phyloP scores from a whole-genome alignment of 1,140 invertebrate genomes.

The Ceratoteleas bidentatus region DNA sequence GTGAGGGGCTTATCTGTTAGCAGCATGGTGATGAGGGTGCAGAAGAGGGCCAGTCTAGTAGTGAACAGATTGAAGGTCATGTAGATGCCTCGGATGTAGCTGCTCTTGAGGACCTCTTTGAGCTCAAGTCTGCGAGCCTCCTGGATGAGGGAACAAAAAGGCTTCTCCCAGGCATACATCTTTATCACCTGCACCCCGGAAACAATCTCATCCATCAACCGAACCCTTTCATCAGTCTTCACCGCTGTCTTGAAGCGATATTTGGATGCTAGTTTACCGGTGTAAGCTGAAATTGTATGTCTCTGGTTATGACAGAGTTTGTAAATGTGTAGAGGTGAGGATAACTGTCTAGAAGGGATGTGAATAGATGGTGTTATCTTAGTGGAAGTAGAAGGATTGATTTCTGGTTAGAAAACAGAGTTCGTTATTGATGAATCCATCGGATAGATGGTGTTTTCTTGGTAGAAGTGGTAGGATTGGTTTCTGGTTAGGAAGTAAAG shows the following conservation, averaged over 20 bases:
- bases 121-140: constrained; percentile 84
- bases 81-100: constrained; percentile 87
- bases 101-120: constrained; percentile 84
- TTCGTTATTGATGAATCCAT: too few species aligned
- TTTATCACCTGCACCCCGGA: constrained; percentile 89
- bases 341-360: too few species aligned
- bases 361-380: too few species aligned
- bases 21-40: constrained; percentile 84
- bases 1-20: constrained; percentile 82
- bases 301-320: too few species aligned
- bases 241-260: constrained; percentile 84
- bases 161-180: constrained; percentile 91
- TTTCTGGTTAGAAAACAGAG: too few species aligned
- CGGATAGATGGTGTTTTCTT: too few species aligned
- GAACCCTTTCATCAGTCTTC: constrained; percentile 88
- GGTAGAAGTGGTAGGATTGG: too few species aligned
- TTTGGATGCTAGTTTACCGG: constrained; percentile 85
- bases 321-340: too few species aligned
- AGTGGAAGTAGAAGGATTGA: too few species aligned
- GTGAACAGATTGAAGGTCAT: constrained; percentile 88
- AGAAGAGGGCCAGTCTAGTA: constrained; percentile 85
- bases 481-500: too few species aligned
- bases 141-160: constrained; percentile 85
- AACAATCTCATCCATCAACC: constrained; percentile 91
- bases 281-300: constrained; percentile 80